These are phyloP conservation scores for Thereva unica DNA, from an alignment of 2,888 invertebrate species.

Conservation along the genomic window DNA sequence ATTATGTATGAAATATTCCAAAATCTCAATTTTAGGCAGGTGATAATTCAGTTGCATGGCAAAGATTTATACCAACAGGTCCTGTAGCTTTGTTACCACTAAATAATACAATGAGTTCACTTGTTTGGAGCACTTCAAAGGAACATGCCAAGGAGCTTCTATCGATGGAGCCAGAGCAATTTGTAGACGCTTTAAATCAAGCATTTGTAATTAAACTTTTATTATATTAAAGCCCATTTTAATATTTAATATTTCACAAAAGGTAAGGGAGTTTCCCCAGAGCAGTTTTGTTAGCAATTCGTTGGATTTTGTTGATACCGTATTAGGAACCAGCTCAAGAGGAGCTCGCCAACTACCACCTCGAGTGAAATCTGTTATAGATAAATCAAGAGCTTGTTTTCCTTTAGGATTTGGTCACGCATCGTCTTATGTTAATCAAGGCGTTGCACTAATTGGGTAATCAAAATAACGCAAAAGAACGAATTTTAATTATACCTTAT, in stretches of 20 bases:
- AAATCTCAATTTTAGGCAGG: slow-evolving; percentile 59
- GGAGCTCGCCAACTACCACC: slow-evolving; percentile 57
- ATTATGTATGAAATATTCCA: neutral
- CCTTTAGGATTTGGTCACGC: slow-evolving; percentile 92
- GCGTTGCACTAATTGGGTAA: slow-evolving; percentile 87
- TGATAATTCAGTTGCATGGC: slow-evolving; percentile 91
- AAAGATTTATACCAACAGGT: slow-evolving; percentile 89
- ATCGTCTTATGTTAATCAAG: slow-evolving; percentile 77
- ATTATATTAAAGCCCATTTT: too few relatives aligned
- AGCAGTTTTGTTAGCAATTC: slow-evolving; percentile 51
- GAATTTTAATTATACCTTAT: neutral
- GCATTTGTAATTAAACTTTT: slow-evolving; percentile 68
- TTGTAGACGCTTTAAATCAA: slow-evolving; percentile 85
- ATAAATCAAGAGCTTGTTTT: slow-evolving; percentile 75
- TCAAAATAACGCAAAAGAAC: slow-evolving; percentile 39
- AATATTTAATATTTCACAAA: slow-evolving; percentile 3
- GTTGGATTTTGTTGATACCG: slow-evolving; percentile 61
- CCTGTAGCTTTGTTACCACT: slow-evolving; percentile 92
- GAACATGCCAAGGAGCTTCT: slow-evolving; percentile 76
- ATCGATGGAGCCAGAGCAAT: slow-evolving; percentile 72
- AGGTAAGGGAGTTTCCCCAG: slow-evolving; percentile 52
- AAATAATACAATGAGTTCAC: slow-evolving; percentile 74
- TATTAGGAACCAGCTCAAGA: slow-evolving; percentile 54
- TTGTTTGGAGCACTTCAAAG: slow-evolving; percentile 91
- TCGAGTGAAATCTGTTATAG: slow-evolving; percentile 49